These are phyloP conservation scores for Gymnopithys bicolor DNA, from an alignment of 2,797 vertebrate genomes.

Conservation along the genomic window DNA sequence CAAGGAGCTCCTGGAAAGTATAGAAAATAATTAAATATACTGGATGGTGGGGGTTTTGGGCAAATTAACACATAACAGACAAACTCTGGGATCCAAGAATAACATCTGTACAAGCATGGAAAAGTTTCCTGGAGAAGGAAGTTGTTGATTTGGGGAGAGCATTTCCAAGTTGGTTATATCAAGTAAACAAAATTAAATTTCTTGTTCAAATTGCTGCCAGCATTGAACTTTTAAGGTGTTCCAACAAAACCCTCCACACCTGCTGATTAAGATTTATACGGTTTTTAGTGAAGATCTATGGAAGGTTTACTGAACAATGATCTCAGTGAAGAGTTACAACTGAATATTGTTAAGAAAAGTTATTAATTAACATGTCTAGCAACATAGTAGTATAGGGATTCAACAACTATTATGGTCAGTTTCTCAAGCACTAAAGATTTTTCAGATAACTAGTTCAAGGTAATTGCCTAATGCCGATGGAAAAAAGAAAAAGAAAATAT, in stretches of 20 bases:
- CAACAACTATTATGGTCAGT: neutral
- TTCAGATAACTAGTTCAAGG: neutral
- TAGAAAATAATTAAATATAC: neutral
- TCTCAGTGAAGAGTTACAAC: neutral
- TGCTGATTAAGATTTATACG: neutral
- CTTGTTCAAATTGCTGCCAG: neutral
- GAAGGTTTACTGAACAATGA: neutral
- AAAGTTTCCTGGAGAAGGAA: neutral
- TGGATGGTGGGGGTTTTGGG: neutral
- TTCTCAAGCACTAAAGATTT: neutral
- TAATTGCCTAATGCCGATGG: neutral
- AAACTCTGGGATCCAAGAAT: neutral
- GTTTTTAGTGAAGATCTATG: neutral
- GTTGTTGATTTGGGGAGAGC: neutral
- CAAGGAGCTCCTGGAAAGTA: neutral
- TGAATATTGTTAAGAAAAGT: neutral
- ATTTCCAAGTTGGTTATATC: neutral
- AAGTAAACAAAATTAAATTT: neutral
- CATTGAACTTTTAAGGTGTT: neutral
- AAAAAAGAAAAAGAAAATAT: constrained; percentile 14
- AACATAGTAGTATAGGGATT: neutral
- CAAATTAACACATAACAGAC: neutral
- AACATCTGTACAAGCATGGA: rapidly evolving
- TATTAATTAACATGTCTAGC: constrained; percentile 19
- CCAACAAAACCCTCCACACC: neutral